Conservation (phyloP, 2,888 invertebrate species). For the Chelonus formosanus region DNA sequence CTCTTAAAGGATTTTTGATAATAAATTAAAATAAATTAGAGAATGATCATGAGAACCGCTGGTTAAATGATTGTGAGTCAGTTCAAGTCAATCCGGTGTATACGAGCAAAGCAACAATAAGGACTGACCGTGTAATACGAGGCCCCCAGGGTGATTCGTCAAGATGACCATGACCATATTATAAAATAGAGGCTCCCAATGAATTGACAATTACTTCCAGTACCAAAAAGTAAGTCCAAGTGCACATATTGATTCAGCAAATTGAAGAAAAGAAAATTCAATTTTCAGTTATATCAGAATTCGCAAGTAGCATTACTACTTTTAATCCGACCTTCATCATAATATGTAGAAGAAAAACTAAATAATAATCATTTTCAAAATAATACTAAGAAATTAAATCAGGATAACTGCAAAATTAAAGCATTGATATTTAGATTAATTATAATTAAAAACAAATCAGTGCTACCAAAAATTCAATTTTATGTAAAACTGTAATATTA, state of each 20-base stretch:
- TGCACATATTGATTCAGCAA: neutral
- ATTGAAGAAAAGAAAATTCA: too few relatives aligned
- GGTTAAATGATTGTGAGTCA: constrained; percentile 50
- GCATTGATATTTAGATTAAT: too few relatives aligned
- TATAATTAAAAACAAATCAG: too few relatives aligned
- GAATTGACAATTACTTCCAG: constrained; percentile 40
- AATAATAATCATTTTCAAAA: too few relatives aligned
- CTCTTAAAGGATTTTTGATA: neutral
- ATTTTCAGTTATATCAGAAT: too few relatives aligned
- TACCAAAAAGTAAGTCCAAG: constrained; percentile 25
- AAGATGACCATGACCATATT: constrained; percentile 62
- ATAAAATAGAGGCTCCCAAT: constrained; percentile 58
- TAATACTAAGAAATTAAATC: too few relatives aligned
- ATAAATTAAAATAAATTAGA: constrained; percentile 16
- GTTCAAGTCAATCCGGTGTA: constrained; percentile 47
- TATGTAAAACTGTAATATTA: too few relatives aligned
- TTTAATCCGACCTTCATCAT: too few relatives aligned
- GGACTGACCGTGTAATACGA: constrained; percentile 43
- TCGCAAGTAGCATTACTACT: too few relatives aligned
- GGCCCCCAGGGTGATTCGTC: constrained; percentile 61
- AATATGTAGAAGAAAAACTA: too few relatives aligned
- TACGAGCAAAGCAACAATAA: constrained; percentile 39
- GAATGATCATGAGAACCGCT: constrained; percentile 52
- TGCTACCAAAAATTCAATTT: too few relatives aligned
- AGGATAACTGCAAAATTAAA: too few relatives aligned